These are phyloP conservation scores for Drosophila demipolita DNA, from an alignment of 2,888 invertebrate species.

Conservation along the genomic window DNA sequence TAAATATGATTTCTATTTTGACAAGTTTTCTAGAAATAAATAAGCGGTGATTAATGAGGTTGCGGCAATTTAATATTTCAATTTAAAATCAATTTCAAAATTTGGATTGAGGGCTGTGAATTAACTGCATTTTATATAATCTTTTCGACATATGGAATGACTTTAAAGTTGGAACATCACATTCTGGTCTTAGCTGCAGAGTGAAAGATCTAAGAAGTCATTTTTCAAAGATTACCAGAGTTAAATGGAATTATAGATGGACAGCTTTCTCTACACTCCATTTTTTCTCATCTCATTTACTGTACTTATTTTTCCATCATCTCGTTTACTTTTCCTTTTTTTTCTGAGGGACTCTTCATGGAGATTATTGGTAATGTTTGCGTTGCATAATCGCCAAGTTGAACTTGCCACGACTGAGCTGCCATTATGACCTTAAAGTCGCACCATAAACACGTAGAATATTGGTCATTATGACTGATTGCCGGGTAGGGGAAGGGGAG, in stretches of 20 bases:
- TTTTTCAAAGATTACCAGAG: not conserved
- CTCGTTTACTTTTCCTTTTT: not conserved
- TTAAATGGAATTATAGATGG: constrained; percentile 1
- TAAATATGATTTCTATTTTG: not conserved
- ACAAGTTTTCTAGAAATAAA: not conserved
- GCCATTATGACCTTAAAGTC: constrained; percentile 27
- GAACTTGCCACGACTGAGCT: not conserved
- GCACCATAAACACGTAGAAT: constrained; percentile 55
- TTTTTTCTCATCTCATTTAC: not conserved
- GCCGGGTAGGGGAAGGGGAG: not conserved
- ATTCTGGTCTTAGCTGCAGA: not conserved
- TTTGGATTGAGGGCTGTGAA: not conserved
- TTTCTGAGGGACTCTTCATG: not conserved
- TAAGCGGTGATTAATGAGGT: not conserved
- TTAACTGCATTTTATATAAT: not conserved
- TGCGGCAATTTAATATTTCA: not conserved
- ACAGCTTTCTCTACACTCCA: not conserved
- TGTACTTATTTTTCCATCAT: not conserved
- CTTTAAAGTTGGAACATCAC: not conserved
- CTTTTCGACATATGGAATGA: not conserved
- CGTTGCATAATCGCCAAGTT: constrained; percentile 3
- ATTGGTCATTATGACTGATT: constrained; percentile 41
- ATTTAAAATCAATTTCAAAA: not conserved
- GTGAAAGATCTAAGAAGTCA: not conserved
- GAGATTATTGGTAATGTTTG: constrained; percentile 13